A percentile compares a stretch with the other conserved stretches of the same genome.
Evolutionary conservation across 2,888 invertebrate species (phyloP).

Genomic region (Amphiduros pacificus): DNA sequence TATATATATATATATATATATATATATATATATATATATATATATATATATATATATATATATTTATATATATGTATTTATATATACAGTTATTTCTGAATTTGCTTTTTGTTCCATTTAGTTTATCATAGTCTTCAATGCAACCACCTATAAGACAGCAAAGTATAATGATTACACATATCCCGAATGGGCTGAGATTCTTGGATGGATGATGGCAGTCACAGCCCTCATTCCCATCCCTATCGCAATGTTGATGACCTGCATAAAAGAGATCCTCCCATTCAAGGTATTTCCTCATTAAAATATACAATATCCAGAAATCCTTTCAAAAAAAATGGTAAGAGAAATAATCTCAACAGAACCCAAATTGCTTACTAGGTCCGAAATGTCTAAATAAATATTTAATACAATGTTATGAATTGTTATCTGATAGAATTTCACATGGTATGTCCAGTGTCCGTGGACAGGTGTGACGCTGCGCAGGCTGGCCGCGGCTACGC

Average conservation of each 20-base stretch:
- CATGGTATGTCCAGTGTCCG: not conserved
- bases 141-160: not conserved
- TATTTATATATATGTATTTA: too few relatives aligned
- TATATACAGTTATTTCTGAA: too few relatives aligned
- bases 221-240: conserved; percentile 3
- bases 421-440: not conserved
- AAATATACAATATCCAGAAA: not conserved
- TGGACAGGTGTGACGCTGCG: not conserved
- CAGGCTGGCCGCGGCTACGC: conserved; percentile 2
- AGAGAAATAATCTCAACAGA: not conserved
- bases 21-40: too few relatives aligned
- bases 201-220: conserved; percentile 11
- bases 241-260: not conserved
- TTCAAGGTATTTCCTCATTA: not conserved
- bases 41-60: too few relatives aligned
- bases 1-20: too few relatives aligned
- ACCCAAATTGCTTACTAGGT: not conserved
- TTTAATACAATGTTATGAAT: not conserved
- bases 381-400: not conserved
- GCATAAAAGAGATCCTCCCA: not conserved
- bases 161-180: conserved; percentile 6
- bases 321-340: not conserved
- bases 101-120: too few relatives aligned
- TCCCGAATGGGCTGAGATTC: conserved; percentile 7
- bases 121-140: conserved; percentile 9